phyloP scores from a whole-genome alignment of 2,113 vertebrate species.

The Callipepla californica region DNA sequence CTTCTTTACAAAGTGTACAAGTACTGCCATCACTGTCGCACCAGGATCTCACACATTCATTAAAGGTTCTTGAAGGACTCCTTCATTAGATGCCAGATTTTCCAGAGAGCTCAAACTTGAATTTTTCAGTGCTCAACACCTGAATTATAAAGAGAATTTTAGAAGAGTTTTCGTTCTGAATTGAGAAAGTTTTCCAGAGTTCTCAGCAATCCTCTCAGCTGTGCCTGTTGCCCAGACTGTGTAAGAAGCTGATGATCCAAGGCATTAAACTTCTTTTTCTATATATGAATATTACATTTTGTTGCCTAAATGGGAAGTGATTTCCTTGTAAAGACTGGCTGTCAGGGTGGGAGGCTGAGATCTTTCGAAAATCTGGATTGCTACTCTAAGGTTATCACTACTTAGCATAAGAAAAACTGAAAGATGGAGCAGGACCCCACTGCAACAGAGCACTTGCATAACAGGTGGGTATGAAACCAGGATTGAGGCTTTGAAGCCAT shows the following conservation, averaged over 20 bases:
- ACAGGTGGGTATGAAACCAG: not conserved
- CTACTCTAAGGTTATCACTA: not conserved
- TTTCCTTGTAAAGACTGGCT: constrained; percentile 28
- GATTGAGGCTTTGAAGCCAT: not conserved
- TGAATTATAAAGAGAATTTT: not conserved
- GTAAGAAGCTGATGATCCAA: not conserved
- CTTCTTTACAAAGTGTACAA: not conserved
- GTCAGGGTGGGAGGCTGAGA: constrained; percentile 40
- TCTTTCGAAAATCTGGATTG: not conserved
- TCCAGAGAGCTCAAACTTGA: not conserved
- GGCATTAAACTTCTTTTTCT: not conserved
- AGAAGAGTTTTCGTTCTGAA: not conserved
- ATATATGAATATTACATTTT: not conserved
- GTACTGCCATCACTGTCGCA: not conserved
- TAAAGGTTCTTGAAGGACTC: constrained; percentile 9
- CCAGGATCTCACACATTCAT: constrained; percentile 11
- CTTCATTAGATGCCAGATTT: not conserved
- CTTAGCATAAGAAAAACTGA: not conserved
- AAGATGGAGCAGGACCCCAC: not conserved
- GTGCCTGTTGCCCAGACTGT: not conserved
- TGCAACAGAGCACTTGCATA: not conserved
- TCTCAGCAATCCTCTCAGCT: not conserved
- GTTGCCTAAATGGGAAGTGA: not conserved
- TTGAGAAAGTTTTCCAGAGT: not conserved
- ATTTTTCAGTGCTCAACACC: constrained; percentile 15